A percentile compares a stretch with the other conserved stretches of the same genome.
Conservation (phyloP, 2,797 vertebrate genomes). For the Halcyon chelicuti region DNA sequence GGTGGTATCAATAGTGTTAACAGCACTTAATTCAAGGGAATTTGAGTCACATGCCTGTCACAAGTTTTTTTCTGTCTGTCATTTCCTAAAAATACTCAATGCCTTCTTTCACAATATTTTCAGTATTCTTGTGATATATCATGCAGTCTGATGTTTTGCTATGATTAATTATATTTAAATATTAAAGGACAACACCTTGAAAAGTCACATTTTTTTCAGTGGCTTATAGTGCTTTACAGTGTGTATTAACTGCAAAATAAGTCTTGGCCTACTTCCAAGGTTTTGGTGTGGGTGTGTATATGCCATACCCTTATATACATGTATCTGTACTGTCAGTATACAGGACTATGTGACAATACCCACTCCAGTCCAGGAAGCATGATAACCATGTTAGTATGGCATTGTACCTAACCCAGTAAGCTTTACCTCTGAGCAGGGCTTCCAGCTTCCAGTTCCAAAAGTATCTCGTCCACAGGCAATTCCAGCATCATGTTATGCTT, state of each 20-base stretch:
- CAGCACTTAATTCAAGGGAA: background rate
- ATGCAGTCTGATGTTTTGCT: background rate
- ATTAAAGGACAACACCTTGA: background rate
- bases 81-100: background rate
- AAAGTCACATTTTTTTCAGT: background rate
- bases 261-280: background rate
- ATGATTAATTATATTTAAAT: background rate
- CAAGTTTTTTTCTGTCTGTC: background rate
- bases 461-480: fast-evolving
- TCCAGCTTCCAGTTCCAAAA: background rate
- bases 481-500: background rate
- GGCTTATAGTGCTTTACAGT: background rate
- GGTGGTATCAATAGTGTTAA: background rate
- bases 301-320: too few relatives aligned
- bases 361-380: background rate
- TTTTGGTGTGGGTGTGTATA: background rate
- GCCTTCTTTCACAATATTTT: background rate
- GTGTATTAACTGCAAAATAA: background rate
- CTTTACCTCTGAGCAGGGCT: background rate
- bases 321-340: background rate
- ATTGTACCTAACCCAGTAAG: background rate
- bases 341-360: background rate
- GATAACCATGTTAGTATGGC: too few relatives aligned
- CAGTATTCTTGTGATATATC: background rate
- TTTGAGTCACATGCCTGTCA: background rate